Evolutionary conservation across 2,888 invertebrate genomes (phyloP).

Genomic region (Drosophila demipolita): DNA sequence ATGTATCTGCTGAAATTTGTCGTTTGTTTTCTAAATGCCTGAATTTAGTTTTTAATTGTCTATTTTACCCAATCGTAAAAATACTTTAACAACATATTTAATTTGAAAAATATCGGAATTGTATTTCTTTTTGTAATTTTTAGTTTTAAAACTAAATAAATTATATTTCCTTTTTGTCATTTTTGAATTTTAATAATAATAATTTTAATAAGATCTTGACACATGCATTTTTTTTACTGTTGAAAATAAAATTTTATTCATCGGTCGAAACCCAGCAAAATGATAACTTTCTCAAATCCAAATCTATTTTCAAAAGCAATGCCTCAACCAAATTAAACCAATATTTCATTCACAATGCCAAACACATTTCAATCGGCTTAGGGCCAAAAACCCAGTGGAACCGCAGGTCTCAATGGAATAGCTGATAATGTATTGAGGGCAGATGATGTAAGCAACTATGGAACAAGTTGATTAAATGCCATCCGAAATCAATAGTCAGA

Average conservation of each 20-base stretch:
- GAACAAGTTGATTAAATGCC: constrained; percentile 34
- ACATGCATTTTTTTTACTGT: background rate
- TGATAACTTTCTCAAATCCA: background rate
- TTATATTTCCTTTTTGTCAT: background rate
- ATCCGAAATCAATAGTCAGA: constrained; percentile 20
- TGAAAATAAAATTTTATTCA: background rate
- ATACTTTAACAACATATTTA: background rate
- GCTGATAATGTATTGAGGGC: constrained; percentile 11
- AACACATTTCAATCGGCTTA: background rate
- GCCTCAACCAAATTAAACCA: background rate
- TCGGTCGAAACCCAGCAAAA: background rate
- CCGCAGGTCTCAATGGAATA: background rate
- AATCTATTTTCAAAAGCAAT: background rate
- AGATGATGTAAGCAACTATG: background rate
- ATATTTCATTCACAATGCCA: background rate
- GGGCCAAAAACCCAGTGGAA: too few relatives aligned
- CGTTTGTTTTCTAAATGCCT: fast-evolving
- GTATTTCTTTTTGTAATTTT: background rate
- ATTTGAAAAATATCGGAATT: background rate
- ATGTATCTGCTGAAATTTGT: background rate
- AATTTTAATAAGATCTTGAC: background rate
- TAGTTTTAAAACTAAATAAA: background rate
- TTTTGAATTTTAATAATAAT: background rate
- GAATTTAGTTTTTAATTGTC: background rate
- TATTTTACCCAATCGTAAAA: background rate